Percentiles rank a stretch among this genome's conserved stretches.
Conservation (phyloP, 2,113 vertebrate species). For the Clarias batrachus region DNA sequence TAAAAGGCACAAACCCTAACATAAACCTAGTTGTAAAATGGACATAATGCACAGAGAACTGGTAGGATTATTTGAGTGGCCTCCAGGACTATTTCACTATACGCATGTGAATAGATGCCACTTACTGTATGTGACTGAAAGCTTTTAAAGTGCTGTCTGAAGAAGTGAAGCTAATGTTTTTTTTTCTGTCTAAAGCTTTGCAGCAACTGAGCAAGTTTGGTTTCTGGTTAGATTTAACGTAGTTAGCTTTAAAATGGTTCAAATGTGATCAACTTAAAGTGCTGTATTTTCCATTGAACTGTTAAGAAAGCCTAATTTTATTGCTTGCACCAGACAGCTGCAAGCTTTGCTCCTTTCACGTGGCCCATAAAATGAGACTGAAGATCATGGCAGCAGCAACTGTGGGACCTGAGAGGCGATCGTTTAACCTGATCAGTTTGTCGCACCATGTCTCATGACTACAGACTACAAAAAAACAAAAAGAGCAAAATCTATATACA, state of each 20-base stretch:
- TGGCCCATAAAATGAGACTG: constrained; percentile 14
- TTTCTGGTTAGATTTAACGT: neutral
- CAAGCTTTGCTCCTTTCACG: constrained; percentile 21
- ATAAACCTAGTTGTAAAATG: neutral
- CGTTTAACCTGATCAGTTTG: constrained; percentile 16
- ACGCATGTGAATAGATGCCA: neutral
- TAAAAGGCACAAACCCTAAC: neutral
- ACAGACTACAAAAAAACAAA: neutral
- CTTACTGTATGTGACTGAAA: neutral
- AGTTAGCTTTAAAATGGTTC: neutral
- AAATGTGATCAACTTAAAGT: neutral
- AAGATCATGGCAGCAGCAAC: constrained; percentile 12
- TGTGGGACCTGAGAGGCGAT: constrained; percentile 2
- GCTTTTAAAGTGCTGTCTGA: constrained; percentile 17
- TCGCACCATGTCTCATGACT: neutral
- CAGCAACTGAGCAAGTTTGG: neutral
- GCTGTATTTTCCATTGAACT: neutral
- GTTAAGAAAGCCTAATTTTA: constrained; percentile 4
- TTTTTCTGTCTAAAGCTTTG: neutral
- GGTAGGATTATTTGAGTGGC: neutral
- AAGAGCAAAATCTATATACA: neutral
- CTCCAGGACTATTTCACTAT: neutral
- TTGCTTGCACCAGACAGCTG: constrained; percentile 27
- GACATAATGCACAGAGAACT: neutral
- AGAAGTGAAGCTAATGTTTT: neutral